Percentiles rank a stretch among this genome's conserved stretches.
Conservation (phyloP, 1,140 invertebrate species). For the Heliconius congener region DNA sequence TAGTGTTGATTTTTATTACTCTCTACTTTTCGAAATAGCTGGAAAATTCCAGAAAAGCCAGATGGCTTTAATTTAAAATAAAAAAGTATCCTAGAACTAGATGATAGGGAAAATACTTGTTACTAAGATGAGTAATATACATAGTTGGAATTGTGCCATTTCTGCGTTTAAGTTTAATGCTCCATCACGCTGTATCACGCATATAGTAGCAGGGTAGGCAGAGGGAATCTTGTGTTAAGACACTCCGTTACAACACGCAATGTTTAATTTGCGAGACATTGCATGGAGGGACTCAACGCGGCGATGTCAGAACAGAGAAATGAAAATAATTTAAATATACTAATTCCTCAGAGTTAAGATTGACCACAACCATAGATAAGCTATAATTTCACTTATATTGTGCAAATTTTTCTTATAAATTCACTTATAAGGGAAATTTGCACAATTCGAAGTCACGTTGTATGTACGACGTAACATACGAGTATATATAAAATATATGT, state of each 20-base stretch:
- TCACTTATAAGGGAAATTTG: neutral
- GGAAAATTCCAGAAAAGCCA: too few relatives aligned
- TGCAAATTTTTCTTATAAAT: too few relatives aligned
- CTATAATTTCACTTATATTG: neutral
- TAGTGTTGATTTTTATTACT: too few relatives aligned
- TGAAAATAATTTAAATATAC: neutral
- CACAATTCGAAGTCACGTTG: neutral
- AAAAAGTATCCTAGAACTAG: neutral
- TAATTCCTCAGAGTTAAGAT: neutral
- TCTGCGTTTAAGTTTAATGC: neutral
- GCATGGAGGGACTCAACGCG: neutral
- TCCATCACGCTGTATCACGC: neutral
- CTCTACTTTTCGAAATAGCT: too few relatives aligned
- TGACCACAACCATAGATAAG: neutral
- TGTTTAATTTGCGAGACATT: neutral
- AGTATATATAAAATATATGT: neutral
- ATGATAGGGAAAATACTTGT: neutral
- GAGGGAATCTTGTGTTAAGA: neutral
- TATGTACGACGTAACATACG: neutral
- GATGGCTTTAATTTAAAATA: too few relatives aligned
- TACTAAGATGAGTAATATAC: neutral
- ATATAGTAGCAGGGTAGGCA: neutral
- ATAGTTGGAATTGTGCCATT: neutral
- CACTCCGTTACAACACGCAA: neutral
- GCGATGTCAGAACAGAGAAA: too few relatives aligned